A percentile compares a stretch with the other conserved stretches of the same genome.
Evolutionary conservation across 2,888 invertebrate genomes (phyloP).

Genomic region (Pheosia gnoma): DNA sequence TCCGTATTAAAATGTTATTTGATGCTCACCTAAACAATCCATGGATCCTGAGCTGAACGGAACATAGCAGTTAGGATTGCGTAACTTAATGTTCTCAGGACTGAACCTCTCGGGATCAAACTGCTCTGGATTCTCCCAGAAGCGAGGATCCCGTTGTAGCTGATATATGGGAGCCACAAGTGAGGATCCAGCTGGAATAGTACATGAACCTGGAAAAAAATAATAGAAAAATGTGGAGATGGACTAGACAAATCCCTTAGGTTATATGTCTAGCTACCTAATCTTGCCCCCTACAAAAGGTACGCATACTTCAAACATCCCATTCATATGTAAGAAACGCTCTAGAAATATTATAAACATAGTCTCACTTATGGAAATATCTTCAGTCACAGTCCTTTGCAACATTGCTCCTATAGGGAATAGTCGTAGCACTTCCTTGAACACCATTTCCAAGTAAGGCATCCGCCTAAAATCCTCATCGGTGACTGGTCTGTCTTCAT

Average conservation of each 20-base stretch:
- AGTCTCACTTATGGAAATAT: constrained; percentile 60
- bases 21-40: constrained; percentile 67
- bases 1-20: not conserved
- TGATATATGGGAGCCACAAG: constrained; percentile 63
- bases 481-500: constrained; percentile 51
- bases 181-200: constrained; percentile 64
- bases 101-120: constrained; percentile 72
- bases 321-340: not conserved
- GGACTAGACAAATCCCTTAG: not conserved
- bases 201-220: constrained; percentile 49
- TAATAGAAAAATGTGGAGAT: not conserved
- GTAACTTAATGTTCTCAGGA: constrained; percentile 51
- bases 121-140: constrained; percentile 60
- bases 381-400: constrained; percentile 64
- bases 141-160: constrained; percentile 63
- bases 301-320: too few relatives aligned
- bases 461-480: constrained; percentile 64
- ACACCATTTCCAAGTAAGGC: constrained; percentile 72
- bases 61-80: constrained; percentile 62
- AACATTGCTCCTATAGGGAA: constrained; percentile 70
- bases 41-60: constrained; percentile 74
- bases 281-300: too few relatives aligned
- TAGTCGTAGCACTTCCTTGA: constrained; percentile 66
- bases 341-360: not conserved
- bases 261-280: too few relatives aligned